Evolutionary conservation across 2,888 invertebrate genomes (phyloP), one percentile per base, ranked within the genome.

Genomic region (Chrysomela aeneicollis): DNA sequence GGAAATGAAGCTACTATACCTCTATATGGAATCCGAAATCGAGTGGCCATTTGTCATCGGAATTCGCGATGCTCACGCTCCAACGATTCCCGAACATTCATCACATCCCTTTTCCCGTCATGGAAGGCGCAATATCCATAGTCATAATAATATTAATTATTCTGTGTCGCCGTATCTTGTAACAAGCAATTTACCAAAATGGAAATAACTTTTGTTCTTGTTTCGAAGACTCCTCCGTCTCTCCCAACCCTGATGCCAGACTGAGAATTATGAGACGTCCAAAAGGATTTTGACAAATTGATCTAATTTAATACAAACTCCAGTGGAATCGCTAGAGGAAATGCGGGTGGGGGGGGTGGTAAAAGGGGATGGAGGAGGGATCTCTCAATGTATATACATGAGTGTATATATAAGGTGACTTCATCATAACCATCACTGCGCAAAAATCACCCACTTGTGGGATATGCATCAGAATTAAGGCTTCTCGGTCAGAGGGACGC

Each of bases 271-370:
- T 73, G 73, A 74, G 71, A 72, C 74, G 75, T 73, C 75, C 72
- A 69, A 74, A 75, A 71, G 71, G 72, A 73, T 74, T 71, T 76
- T 76, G 77, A 77, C 77, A 76, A 77, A 76, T 77, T 77, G 77
- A 76, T 77, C 77, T 76, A 75, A 76, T 77, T 75, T 77, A 74
- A 74, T 70, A 73, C 67, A 73, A 72, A 73, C 70, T 67, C 67
- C 59, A 69, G 65, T 63, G 70, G 68, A 74, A 74, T 73, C 73
- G 66, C 73, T 73, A 73, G 65, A 64, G 67, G 32, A 63, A 65
- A 63, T 59, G 58, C 57, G 64, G 69, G 60, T 67, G 68, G 53
- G 50, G 53, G 53, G 21, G 49, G 49, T 19, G 9, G 18, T 49
- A n/a, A n/a, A n/a, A n/a, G n/a, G n/a, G n/a, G n/a, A n/a, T n/a